Percentiles rank a stretch among this genome's conserved stretches.
Evolutionary conservation across 2,113 vertebrate genomes (phyloP).

Genomic region (Pteronura brasiliensis): DNA sequence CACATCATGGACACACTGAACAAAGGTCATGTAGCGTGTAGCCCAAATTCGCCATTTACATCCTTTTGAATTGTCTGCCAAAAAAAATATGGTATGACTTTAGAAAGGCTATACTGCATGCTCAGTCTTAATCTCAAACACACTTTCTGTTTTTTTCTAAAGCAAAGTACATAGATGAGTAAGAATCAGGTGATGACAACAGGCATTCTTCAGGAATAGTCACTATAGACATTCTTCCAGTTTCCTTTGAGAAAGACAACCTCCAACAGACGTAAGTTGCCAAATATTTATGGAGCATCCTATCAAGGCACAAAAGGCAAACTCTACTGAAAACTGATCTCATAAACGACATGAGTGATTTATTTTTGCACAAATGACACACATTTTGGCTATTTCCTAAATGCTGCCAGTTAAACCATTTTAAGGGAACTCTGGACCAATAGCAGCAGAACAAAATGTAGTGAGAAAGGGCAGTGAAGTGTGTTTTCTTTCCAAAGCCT

Average conservation of each 20-base stretch:
- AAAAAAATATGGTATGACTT: background rate
- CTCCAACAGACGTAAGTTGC: background rate
- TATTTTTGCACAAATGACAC: background rate
- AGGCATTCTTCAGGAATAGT: background rate
- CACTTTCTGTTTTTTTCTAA: background rate
- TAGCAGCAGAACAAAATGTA: background rate
- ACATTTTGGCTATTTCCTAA: background rate
- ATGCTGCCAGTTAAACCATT: background rate
- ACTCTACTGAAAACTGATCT: background rate
- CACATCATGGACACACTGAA: background rate
- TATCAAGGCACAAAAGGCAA: background rate
- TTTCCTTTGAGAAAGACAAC: background rate
- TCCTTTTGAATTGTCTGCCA: background rate
- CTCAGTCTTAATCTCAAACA: background rate
- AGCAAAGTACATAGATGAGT: background rate
- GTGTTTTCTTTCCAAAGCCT: background rate
- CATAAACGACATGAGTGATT: background rate
- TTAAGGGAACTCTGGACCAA: background rate
- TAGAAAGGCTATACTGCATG: background rate
- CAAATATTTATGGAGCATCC: background rate
- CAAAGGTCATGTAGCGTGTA: background rate
- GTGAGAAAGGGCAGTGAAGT: background rate
- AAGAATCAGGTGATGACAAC: background rate
- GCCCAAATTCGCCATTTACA: background rate
- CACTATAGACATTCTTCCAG: background rate